phyloP scores from a whole-genome alignment of 2,888 invertebrate genomes.

The Mechanitis mazaeus region DNA sequence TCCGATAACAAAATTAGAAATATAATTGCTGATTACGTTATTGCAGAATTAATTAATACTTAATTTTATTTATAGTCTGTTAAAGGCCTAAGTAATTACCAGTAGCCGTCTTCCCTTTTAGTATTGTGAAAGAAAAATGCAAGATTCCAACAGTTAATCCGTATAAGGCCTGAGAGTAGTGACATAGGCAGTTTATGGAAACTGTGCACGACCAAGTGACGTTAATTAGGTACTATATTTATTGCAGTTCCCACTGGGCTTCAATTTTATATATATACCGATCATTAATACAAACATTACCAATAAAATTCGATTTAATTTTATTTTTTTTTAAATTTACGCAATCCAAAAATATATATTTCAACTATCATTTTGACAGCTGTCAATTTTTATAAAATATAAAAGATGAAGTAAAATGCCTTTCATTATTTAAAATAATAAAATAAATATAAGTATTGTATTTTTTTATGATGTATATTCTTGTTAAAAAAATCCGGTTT shows the following conservation, averaged over 20 bases:
- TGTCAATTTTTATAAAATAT: no score
- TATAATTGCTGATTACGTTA: not conserved
- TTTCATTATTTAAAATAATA: no score
- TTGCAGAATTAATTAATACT: not conserved
- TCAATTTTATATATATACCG: slow-evolving; percentile 8
- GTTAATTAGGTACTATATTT: slow-evolving; percentile 35
- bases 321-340: no score
- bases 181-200: slow-evolving; percentile 34
- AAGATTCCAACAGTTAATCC: slow-evolving; percentile 33
- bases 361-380: no score
- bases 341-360: no score
- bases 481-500: no score
- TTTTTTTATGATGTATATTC: no score
- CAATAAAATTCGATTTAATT: no score
- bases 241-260: slow-evolving; percentile 28
- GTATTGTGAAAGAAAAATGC: slow-evolving; percentile 35
- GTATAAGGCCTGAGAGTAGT: slow-evolving; percentile 31
- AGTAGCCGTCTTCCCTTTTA: slow-evolving; percentile 24
- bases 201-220: slow-evolving; percentile 31
- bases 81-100: slow-evolving; percentile 17
- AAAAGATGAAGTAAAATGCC: no score
- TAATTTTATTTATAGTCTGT: slow-evolving; percentile 10
- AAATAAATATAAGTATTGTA: no score
- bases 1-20: not conserved
- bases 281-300: slow-evolving; percentile 18